Conservation (phyloP, 2,888 invertebrate genomes). For the Linyphia triangularis region DNA sequence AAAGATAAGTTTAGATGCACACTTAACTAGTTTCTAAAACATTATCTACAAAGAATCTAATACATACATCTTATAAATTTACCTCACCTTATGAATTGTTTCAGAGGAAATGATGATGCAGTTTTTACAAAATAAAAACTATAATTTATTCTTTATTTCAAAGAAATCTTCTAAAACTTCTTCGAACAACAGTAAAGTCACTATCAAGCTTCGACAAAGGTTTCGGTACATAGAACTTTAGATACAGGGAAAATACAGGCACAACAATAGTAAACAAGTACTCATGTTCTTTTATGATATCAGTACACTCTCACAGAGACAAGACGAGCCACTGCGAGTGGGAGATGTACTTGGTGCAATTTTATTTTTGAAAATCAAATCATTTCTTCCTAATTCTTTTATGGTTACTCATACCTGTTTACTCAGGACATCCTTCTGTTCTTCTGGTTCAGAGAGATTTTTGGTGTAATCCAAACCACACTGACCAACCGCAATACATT, state of each 20-base stretch:
- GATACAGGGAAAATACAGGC: background rate
- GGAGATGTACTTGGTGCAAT: too few relatives aligned
- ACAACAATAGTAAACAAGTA: background rate
- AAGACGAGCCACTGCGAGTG: too few relatives aligned
- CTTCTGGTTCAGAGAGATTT: conserved; percentile 93
- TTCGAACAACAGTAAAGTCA: too few relatives aligned
- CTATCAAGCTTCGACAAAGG: too few relatives aligned
- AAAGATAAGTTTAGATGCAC: background rate
- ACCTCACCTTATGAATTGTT: too few relatives aligned
- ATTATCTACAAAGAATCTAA: background rate
- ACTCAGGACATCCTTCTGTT: conserved; percentile 91
- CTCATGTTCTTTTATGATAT: background rate
- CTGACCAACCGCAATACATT: conserved; percentile 96
- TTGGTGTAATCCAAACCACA: conserved; percentile 96
- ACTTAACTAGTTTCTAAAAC: background rate
- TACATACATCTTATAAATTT: too few relatives aligned
- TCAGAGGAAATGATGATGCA: too few relatives aligned
- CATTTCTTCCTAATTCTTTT: background rate
- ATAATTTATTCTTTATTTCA: too few relatives aligned
- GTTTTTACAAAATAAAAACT: too few relatives aligned
- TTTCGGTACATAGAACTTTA: background rate
- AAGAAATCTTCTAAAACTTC: too few relatives aligned
- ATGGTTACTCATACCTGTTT: conserved; percentile 81
- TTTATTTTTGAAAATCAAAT: background rate
- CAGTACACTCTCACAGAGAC: too few relatives aligned